Percentiles rank a stretch among this genome's conserved stretches.
These are phyloP conservation scores for Ahaetulla prasina DNA, from an alignment of 2,113 vertebrate genomes.

Conservation along the genomic window DNA sequence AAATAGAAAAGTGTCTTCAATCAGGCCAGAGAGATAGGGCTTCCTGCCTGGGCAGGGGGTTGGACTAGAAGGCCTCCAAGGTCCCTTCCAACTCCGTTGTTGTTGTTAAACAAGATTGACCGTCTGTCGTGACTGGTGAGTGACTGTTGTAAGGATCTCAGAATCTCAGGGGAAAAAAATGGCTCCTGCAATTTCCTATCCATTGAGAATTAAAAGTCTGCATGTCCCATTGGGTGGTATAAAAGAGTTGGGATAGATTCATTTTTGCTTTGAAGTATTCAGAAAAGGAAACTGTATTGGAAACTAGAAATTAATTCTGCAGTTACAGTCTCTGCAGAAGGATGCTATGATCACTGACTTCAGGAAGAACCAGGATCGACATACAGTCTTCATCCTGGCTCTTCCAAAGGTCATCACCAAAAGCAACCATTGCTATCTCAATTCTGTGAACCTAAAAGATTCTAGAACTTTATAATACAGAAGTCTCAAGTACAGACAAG, in stretches of 20 bases:
- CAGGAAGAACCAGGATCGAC: no score
- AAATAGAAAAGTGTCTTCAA: neutral
- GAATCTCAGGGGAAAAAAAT: neutral
- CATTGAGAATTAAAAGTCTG: neutral
- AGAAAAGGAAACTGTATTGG: neutral
- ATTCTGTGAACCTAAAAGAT: neutral
- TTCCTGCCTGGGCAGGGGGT: no score
- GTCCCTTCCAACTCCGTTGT: no score
- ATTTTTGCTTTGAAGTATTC: neutral
- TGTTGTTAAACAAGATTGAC: no score
- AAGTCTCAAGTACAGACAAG: neutral
- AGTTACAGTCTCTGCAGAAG: no score
- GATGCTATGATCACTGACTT: no score
- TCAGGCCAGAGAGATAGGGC: no score
- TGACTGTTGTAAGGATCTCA: neutral
- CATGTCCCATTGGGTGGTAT: neutral
- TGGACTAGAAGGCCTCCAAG: no score
- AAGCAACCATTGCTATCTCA: neutral
- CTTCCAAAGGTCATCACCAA: neutral
- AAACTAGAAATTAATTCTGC: neutral
- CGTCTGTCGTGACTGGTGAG: neutral
- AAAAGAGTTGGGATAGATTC: neutral
- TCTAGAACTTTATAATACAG: neutral
- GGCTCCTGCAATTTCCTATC: neutral
- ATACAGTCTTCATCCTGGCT: no score